Evolutionary conservation across 2,797 vertebrate species (phyloP), one percentile per base, ranked within the genome.

Genomic region (Gobionotothen gibberifrons): DNA sequence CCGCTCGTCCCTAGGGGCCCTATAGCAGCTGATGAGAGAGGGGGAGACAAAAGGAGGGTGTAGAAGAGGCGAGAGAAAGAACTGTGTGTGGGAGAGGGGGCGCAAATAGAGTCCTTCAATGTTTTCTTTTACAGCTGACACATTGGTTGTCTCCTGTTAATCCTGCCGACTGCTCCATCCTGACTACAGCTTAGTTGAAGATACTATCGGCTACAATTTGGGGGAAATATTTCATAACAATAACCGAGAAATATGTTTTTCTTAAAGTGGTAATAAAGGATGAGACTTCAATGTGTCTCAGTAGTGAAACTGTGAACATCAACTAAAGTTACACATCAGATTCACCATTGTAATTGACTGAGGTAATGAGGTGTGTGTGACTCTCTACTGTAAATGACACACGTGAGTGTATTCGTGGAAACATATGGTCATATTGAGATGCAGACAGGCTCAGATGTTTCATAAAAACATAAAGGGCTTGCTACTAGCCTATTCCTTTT

Each of bases 1-100:
- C 74, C n/a, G 53, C 80, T 84, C 32, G 52, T 93, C 91, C 87
- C 89, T 49, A 72, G 85, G 81, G 90, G 84, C 84, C 85, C 75
- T 48, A 47, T 47, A 74, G 89, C 82, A 85, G 85, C 88, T 88
- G 91, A 93, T 89, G 89, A 93, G 85, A 90, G 90, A 74, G 62
- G 15, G 32, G 68, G 69, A 77, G 85, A 91, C 86, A 92, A 86
- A 36, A 92, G 89, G 60, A 63, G 67, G 77, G 83, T 74, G 73
- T 66, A 85, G 85, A 86, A 87, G 88, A 87, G 73, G 79, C 32
- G 64, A 84, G 66, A 57, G 65, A 77, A 81, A 61, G 56, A 77
- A 60, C 39, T 61, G 77, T 69, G 61, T 81, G 69, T 62, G 76
- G 65, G 69, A 71, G 66, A 43, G 54, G 70, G 70, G 74, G 56